Evolutionary conservation across 2,113 vertebrate species (phyloP).

Genomic region (Tychaedon coryphoeus): DNA sequence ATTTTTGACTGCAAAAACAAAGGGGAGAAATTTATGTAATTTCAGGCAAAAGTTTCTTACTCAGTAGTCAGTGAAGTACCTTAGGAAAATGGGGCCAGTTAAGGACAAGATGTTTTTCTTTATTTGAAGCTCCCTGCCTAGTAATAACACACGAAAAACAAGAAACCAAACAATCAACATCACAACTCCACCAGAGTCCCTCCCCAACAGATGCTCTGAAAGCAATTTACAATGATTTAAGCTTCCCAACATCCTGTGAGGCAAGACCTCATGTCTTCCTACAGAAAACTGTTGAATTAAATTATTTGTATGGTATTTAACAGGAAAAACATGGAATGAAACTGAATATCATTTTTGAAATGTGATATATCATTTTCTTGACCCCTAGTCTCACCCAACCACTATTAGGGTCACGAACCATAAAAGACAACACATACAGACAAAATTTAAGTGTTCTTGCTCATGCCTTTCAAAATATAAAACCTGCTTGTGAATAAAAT

Average conservation of each 20-base stretch:
- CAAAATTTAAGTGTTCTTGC: neutral
- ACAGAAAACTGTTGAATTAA: neutral
- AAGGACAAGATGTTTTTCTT: neutral
- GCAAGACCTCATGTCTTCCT: neutral
- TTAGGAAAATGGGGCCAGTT: neutral
- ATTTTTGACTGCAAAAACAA: neutral
- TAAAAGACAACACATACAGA: neutral
- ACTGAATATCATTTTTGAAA: neutral
- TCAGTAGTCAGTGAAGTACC: neutral
- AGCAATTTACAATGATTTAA: neutral
- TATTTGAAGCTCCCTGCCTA: neutral
- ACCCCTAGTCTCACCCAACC: neutral
- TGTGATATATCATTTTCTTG: accelerated
- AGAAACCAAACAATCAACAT: neutral
- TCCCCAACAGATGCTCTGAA: neutral
- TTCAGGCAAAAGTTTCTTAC: neutral
- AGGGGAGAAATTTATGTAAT: neutral
- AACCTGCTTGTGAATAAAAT: neutral
- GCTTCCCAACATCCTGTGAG: neutral
- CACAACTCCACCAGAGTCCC: neutral
- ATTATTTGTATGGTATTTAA: neutral
- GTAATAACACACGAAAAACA: neutral
- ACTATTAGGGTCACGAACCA: neutral
- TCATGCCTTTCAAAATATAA: neutral
- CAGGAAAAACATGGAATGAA: neutral